Evolutionary conservation across 1,140 invertebrate genomes (phyloP), one percentile per base, ranked within the genome.

Genomic region (Sinella curviseta): DNA sequence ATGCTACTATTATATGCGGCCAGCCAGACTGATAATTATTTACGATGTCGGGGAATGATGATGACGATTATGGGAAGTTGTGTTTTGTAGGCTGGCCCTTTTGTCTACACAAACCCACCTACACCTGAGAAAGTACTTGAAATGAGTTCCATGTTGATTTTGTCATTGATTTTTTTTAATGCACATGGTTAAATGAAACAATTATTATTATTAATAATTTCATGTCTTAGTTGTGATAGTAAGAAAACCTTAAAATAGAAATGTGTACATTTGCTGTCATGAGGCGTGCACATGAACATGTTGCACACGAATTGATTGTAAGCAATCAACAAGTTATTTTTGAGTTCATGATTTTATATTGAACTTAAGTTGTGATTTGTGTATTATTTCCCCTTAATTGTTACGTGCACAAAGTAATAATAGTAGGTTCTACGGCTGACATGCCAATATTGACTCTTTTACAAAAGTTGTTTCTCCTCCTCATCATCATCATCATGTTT

Each of bases 381-480:
- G 17, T 8, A 17, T 48, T 17, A 48, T 48, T 48, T 48, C 17
- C 39, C 17, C 39, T 48, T 17, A 17, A 48, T 48, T n/a, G n/a
- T n/a, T n/a, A n/a, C n/a, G n/a, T n/a, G n/a, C n/a, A n/a, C n/a
- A n/a, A n/a, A n/a, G n/a, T n/a, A n/a, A n/a, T 48, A 48, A 48
- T 48, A 8, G 39, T 48, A 8, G 17, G 39, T 17, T 48, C 17
- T 48, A 4, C 17, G 39, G 57, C 8, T 60, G 57, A 60, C 24
- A 60, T 60, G 24, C 57, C 24, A 60, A 60, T 60, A 60, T 60
- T 60, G 57, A 60, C 57, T 60, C 24, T 60, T 60, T 60, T 48
- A 48, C 39, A 17, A 48, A 17, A 17, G 39, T 8, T 48, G 39
- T 48, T n/a, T n/a, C n/a, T n/a, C n/a, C n/a, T n/a, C n/a, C 39